A percentile compares a stretch with the other conserved stretches of the same genome.
phyloP scores from a whole-genome alignment of 1,140 invertebrate species.

The Alviniconcha marisindica region DNA sequence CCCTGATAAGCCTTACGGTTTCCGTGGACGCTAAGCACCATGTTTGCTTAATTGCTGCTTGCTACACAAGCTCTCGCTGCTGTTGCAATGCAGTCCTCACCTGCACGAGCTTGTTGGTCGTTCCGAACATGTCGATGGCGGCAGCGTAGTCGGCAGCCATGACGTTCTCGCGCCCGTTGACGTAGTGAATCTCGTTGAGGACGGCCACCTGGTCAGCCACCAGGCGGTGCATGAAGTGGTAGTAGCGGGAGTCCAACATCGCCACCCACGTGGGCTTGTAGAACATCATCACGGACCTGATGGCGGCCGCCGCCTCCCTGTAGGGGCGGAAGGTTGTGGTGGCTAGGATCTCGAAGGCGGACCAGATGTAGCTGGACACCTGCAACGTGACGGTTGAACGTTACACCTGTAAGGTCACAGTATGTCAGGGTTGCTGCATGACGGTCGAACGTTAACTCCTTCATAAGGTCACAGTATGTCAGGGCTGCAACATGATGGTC shows the following conservation, averaged over 20 bases:
- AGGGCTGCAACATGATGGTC: no score
- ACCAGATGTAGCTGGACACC: slow-evolving; percentile 6
- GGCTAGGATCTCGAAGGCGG: background rate
- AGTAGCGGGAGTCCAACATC: no score
- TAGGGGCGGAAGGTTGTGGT: slow-evolving; percentile 9
- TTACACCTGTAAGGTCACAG: no score
- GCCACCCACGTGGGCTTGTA: background rate
- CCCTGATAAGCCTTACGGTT: no score
- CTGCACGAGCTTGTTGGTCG: background rate
- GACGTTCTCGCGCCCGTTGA: background rate
- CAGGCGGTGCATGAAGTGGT: background rate
- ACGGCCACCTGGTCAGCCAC: background rate
- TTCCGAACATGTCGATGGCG: slow-evolving; percentile 5
- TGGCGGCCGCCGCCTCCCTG: background rate
- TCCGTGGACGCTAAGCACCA: no score
- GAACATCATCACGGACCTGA: background rate
- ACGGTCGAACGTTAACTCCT: no score
- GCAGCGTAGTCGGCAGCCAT: background rate
- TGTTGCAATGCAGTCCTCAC: background rate
- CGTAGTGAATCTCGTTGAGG: background rate
- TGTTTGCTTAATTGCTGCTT: background rate
- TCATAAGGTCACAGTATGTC: no score
- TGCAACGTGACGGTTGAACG: no score
- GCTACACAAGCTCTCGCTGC: background rate
- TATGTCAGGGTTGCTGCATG: no score